Evolutionary conservation across 2,113 vertebrate species (phyloP).

Genomic region (Burhinus oedicnemus): DNA sequence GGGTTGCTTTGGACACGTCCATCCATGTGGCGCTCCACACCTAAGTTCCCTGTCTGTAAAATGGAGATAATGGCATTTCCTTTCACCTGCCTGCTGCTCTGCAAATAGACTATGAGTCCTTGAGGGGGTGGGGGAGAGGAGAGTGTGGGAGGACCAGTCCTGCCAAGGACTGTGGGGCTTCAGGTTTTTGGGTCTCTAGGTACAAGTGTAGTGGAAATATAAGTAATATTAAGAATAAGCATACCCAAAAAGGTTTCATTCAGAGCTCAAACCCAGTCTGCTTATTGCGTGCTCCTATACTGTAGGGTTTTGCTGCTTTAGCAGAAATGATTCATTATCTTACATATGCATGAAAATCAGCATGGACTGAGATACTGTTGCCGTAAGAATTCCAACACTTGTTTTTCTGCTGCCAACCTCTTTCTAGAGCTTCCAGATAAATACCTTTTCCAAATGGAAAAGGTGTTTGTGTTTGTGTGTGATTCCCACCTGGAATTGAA

Average conservation of each 20-base stretch:
- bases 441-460: not conserved
- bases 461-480: not conserved
- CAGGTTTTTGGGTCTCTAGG: not conserved
- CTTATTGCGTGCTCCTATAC: not conserved
- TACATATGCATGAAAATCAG: not conserved
- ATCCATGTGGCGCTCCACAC: accelerated
- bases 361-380: not conserved
- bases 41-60: not conserved
- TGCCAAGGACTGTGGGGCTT: not conserved
- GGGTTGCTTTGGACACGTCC: not conserved
- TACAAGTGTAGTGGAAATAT: not conserved
- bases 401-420: not conserved
- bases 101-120: not conserved
- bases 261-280: not conserved
- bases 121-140: not conserved
- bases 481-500: slow-evolving; percentile 16
- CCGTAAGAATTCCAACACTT: not conserved
- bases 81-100: not conserved
- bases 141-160: not conserved
- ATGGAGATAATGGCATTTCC: not conserved
- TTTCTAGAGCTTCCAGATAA: not conserved
- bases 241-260: not conserved
- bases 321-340: not conserved
- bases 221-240: not conserved
- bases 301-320: not conserved